phyloP scores from a whole-genome alignment of 2,888 invertebrate genomes.

The Polia nebulosa region DNA sequence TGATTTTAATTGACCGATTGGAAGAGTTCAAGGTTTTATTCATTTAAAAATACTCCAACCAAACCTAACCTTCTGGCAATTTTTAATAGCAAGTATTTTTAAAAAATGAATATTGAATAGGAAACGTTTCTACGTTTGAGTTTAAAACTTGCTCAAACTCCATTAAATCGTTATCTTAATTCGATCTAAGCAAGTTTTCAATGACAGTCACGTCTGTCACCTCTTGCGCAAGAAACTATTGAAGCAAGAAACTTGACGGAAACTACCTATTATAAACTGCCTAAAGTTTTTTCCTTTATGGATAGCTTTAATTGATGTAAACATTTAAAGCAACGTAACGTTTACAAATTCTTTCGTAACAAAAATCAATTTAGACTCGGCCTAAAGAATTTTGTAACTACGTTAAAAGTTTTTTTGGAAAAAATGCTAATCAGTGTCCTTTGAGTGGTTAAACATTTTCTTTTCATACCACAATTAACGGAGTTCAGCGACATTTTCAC shows the following conservation, averaged over 20 bases:
- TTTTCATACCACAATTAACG: constrained; percentile 48
- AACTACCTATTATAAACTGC: constrained; percentile 1
- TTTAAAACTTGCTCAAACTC: neutral
- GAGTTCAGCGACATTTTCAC: constrained; percentile 60
- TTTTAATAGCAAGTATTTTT: too few species aligned
- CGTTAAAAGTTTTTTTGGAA: constrained; percentile 17
- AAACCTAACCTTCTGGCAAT: too few species aligned
- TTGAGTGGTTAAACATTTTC: constrained; percentile 58
- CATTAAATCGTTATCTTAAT: constrained; percentile 15
- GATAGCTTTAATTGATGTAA: constrained; percentile 17
- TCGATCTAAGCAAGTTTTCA: constrained; percentile 8
- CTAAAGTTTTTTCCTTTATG: neutral
- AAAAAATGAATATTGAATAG: too few species aligned
- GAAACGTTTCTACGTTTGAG: neutral
- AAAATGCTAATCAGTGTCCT: constrained; percentile 38
- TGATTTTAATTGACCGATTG: too few species aligned
- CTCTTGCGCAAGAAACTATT: constrained; percentile 15
- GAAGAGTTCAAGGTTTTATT: too few species aligned
- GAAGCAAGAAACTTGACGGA: constrained; percentile 9
- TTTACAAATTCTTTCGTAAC: constrained; percentile 33
- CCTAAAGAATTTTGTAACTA: constrained; percentile 11
- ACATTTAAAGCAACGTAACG: constrained; percentile 3
- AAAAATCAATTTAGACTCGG: constrained; percentile 30
- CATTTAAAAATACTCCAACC: too few species aligned
- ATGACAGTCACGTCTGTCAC: constrained; percentile 26